phyloP scores from a whole-genome alignment of 1,140 invertebrate species.

The Uloborus diversus region DNA sequence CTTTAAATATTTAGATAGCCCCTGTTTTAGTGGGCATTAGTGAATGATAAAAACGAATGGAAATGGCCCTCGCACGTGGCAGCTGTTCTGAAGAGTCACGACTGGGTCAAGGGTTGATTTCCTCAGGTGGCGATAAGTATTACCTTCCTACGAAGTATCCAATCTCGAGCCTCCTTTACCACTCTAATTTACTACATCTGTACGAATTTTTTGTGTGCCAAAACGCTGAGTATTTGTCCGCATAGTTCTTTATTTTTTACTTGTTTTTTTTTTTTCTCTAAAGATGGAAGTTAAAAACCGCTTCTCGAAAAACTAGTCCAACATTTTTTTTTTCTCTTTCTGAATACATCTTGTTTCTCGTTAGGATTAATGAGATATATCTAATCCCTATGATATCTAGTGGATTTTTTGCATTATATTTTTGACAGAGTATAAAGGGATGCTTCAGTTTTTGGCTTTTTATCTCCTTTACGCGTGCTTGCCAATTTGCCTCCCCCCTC shows the following conservation, averaged over 20 bases:
- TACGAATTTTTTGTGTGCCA: not conserved
- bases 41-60: not conserved
- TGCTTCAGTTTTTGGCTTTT: no score
- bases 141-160: not conserved
- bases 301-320: not conserved
- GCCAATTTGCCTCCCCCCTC: no score
- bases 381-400: no score
- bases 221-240: not conserved
- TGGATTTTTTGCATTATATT: no score
- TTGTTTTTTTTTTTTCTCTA: not conserved
- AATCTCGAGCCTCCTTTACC: not conserved
- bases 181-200: not conserved
- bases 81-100: constrained; percentile 17
- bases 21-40: not conserved
- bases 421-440: no score
- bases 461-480: no score
- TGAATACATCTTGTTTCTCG: no score
- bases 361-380: no score
- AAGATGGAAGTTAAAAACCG: not conserved
- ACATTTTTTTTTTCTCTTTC: not conserved
- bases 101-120: constrained; percentile 7
- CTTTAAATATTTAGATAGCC: not conserved
- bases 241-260: not conserved
- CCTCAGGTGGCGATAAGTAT: constrained; percentile 9
- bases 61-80: not conserved